Evolutionary conservation across 2,888 invertebrate species (phyloP), one percentile per base, ranked within the genome.

Genomic region (Serripes groenlandicus): DNA sequence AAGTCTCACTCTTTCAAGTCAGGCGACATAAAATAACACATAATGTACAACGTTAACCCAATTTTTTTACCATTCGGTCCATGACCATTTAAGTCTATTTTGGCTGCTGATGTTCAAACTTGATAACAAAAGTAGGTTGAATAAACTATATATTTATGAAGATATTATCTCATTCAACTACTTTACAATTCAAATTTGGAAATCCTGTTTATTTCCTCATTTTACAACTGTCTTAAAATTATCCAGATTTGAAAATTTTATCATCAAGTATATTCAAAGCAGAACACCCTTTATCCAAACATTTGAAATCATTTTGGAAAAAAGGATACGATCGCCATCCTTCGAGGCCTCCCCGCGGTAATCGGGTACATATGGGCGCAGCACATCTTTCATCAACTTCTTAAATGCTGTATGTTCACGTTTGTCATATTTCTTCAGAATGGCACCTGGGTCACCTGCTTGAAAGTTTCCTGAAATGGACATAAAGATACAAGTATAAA

Each of bases 341-440:
- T 91, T 91, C 54, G 90, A 89, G 34, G 92, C 89, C 74, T 91
- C 91, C n/a, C 98, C 98, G 94, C 97, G 97, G 95, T 98, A 98
- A 94, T 98, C 97, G 28, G 99, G 98, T 78, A 98, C 98, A 93
- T 97, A 98, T 0, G 98, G 97, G 90, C 97, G 96, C 37, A 99
- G 95, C 28, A 97, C 96, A 93, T 99, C 98, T 93, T 97, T 97
- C 98, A 98, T 98, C 93, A 98, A 95, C 88, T 97, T 95, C 95
- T 97, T 96, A 95, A 98, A 98, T 94, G 98, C 98, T 88, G 96
- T 96, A 94, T 98, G 97, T 95, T 99, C 99, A 93, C 97, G 97
- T 9, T 97, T 97, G 92, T 98, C 98, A 52, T 98, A 96, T 95
- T 98, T 98, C 96, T 99, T 99, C 92, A 98, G 95, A 89, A 99